Base-by-base conservation (phyloP, 2,888 invertebrate genomes). In the Bembecia ichneumoniformis region DNA sequence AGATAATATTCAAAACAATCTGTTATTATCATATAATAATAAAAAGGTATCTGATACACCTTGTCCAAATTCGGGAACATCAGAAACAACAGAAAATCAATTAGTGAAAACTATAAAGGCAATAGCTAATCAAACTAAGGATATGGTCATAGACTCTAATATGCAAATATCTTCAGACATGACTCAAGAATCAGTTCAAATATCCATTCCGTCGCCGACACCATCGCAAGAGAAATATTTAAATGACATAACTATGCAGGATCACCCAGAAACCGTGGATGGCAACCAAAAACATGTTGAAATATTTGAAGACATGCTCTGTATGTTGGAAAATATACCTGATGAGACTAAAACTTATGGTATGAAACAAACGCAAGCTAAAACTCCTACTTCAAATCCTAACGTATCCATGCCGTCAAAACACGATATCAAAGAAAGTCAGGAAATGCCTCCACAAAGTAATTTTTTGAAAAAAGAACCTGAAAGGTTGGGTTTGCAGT, bases 301-400 rank as follows among this genome's bases (percentile, higher is more conserved):
- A 62, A 89, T 90, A 0, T 90, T 92, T 47, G 92, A 92, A 60
- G 92, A 92, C 61, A 91, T 92, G 76, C 72, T 92, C 11, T 91
- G 91, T 64, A 91, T 92, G 87, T 80, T 92, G 44, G 91, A 92
- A 58, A 91, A 91, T 55, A 92, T 92, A 46, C 80, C 87, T 2
- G 82, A 82, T 51, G 84, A 84, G 40, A 58, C 70, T 2, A 86
- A 86, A 61, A 58, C 68, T 1, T 83, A 72, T 58, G 70, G 64
- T 10, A 64, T 70, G 58, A 81, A 81, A 57, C 77, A 77, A 17
- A 55, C 59, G 43, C 62, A 59, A 49, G 59, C 59, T 17, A 71
- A 74, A 54, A 56, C 71, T 28, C 55, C 62, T 11, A 63, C 59
- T 46, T 50, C 62, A 1, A 65, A 62, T 48, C 53, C 65, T 3